Evolutionary conservation across 2,888 invertebrate genomes (phyloP), one percentile per base, ranked within the genome.

Genomic region (Zygogramma bicolorata): DNA sequence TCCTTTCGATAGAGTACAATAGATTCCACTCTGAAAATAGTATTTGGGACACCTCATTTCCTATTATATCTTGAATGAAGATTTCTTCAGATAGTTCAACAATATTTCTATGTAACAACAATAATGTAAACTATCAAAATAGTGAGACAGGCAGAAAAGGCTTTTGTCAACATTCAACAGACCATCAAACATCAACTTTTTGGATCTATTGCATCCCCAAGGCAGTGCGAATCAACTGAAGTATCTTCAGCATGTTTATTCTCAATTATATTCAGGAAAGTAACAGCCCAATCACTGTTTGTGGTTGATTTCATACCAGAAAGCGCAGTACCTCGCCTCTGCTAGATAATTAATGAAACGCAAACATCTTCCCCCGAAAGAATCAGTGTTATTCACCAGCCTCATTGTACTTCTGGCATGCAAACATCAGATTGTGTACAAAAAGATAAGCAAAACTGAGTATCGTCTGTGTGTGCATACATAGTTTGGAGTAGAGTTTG

Each of bases 281-380:
- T 18, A 20, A 8, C n/a, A 8, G 8, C 31, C 58, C 42, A 53
- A 46, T 57, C 53, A 68, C 29, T 53, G 15, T 62, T 40, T 18
- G 57, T 29, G 61, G 62, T 62, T 42, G 62, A 62, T 68, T 31
- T 40, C 18, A 62, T 68, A 57, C 57, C 5, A 53, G 27, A n/a
- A 20, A 59, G 29, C 53, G 18, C 34, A 22, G 18, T 27, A 57
- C 15, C 40, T 57, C 42, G 62, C 68, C 68, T 71, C 68, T 71
- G 63, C 61, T 62, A 31, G 68, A 34, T 68, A 68, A 71, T 68
- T 42, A 49, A 59, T 46, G 38, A 63, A 68, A 71, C 46, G 63
- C 65, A 71, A 71, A 71, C 67, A 71, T 53, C 27, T 29, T 38
- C 27, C 8, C 46, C 27, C 65, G 25, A 34, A 70, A 70, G 46